phyloP scores from a whole-genome alignment of 37 sponge, comb jelly and placozoan genomes.

The Hexactinellida sp. region DNA sequence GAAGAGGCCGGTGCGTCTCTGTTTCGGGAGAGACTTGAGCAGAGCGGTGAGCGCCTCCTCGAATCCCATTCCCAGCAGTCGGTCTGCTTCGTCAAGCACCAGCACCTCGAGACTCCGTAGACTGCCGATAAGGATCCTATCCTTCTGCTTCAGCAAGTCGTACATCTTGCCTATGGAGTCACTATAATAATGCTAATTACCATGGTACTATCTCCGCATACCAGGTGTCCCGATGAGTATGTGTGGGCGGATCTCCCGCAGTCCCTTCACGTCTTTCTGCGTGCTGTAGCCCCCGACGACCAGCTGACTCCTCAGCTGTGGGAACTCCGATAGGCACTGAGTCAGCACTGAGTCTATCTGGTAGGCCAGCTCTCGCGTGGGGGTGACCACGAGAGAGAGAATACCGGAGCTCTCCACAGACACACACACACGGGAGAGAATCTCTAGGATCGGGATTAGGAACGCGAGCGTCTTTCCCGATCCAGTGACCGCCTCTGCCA shows the following conservation, averaged over 20 bases:
- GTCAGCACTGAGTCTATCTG: slow-evolving; percentile 64
- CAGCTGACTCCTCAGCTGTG: slow-evolving; percentile 16
- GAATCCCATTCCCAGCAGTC: slow-evolving; percentile 85
- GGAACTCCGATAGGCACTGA: slow-evolving; percentile 30
- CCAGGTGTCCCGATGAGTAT: slow-evolving; percentile 22
- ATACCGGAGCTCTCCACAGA: neutral
- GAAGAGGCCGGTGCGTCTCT: slow-evolving; percentile 85
- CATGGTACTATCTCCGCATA: neutral
- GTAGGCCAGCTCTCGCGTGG: slow-evolving; percentile 84
- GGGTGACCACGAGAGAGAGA: slow-evolving; percentile 53
- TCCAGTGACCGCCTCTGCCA: slow-evolving; percentile 85
- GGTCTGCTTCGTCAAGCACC: slow-evolving; percentile 92
- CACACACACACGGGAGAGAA: slow-evolving; percentile 14
- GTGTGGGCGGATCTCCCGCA: neutral
- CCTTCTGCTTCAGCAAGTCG: slow-evolving; percentile 38
- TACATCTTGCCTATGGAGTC: slow-evolving; percentile 76
- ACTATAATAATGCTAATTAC: slow-evolving; percentile 38
- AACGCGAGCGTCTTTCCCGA: slow-evolving; percentile 96
- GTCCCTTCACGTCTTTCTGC: slow-evolving; percentile 15
- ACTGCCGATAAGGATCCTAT: slow-evolving; percentile 27
- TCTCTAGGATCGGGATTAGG: slow-evolving; percentile 79
- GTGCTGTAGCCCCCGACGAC: slow-evolving; percentile 64
- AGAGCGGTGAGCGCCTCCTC: slow-evolving; percentile 57
- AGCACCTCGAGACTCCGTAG: slow-evolving; percentile 63
- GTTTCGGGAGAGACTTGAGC: slow-evolving; percentile 75